Conservation (phyloP, 2,797 vertebrate species). For the Pseudomugil gertrudae region DNA sequence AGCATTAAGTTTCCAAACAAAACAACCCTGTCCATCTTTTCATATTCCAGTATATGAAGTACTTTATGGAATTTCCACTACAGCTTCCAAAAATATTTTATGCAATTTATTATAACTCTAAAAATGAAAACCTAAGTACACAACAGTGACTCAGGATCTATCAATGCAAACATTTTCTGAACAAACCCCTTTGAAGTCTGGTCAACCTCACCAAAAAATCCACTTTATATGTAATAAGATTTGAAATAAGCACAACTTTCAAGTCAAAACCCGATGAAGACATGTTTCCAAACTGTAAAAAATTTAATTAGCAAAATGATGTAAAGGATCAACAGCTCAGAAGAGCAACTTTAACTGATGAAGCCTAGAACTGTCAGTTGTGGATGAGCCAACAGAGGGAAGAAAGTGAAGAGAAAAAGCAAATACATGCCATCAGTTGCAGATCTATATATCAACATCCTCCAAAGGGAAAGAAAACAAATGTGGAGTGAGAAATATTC, state of each 20-base stretch:
- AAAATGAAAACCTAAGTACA: constrained; percentile 21
- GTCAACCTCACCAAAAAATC: constrained; percentile 38
- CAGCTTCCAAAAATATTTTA: not conserved
- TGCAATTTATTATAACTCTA: constrained; percentile 23
- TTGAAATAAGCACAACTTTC: constrained; percentile 61
- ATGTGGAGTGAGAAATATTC: not conserved
- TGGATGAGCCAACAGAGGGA: constrained; percentile 73
- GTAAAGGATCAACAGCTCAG: constrained; percentile 74
- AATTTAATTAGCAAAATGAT: constrained; percentile 68
- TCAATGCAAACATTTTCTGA: constrained; percentile 30
- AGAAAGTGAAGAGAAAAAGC: constrained; percentile 62
- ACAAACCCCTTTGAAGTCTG: constrained; percentile 25
- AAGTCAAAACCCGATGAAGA: constrained; percentile 65
- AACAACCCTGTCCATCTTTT: constrained; percentile 11
- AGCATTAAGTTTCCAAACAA: constrained; percentile 14
- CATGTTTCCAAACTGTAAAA: constrained; percentile 59
- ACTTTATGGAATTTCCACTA: not conserved
- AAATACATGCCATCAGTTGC: constrained; percentile 12
- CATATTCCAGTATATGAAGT: not conserved
- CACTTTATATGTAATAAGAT: constrained; percentile 45
- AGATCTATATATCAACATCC: constrained; percentile 22
- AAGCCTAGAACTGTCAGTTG: constrained; percentile 65
- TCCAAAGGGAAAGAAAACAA: constrained; percentile 23
- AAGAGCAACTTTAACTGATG: constrained; percentile 63
- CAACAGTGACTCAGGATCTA: constrained; percentile 17